Conservation (phyloP, 64 coral and sea anemone genomes). For the Montipora efflorescens region DNA sequence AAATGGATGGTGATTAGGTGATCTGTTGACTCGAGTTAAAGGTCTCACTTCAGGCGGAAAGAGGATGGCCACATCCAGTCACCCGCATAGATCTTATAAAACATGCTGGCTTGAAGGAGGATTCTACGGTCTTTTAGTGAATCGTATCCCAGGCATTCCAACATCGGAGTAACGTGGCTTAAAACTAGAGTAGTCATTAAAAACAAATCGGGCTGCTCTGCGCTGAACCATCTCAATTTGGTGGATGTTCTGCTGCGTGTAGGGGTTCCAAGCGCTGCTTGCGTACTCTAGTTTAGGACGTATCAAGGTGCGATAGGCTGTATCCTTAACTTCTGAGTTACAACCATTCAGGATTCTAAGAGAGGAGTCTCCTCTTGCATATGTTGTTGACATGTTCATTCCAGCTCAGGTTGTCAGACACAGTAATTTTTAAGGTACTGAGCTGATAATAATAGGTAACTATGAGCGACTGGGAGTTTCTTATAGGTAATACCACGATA, state of each 20-base stretch:
- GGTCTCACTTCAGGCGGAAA: background rate
- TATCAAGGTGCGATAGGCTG: background rate
- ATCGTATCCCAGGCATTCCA: slow-evolving; percentile 33
- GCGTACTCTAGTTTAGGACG: slow-evolving; percentile 52
- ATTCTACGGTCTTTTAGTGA: background rate
- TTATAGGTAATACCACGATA: too few species aligned
- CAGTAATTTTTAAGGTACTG: too few species aligned
- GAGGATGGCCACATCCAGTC: background rate
- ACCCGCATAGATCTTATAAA: slow-evolving; percentile 48
- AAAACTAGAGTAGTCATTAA: background rate
- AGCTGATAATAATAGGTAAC: too few species aligned
- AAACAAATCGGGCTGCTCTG: slow-evolving; percentile 61
- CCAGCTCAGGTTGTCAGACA: too few species aligned
- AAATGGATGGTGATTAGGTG: too few species aligned
- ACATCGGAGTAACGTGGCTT: background rate
- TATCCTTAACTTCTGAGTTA: background rate
- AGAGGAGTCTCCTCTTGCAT: too few species aligned
- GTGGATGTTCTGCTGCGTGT: slow-evolving; percentile 31
- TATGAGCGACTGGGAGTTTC: too few species aligned
- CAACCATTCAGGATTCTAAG: background rate
- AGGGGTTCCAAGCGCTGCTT: slow-evolving; percentile 33
- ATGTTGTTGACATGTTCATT: too few species aligned
- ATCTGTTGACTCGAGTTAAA: too few species aligned
- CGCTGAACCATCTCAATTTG: slow-evolving; percentile 47
- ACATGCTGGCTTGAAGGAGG: background rate